Conservation (phyloP, 2,113 vertebrate genomes). For the Capricornis sumatraensis region DNA sequence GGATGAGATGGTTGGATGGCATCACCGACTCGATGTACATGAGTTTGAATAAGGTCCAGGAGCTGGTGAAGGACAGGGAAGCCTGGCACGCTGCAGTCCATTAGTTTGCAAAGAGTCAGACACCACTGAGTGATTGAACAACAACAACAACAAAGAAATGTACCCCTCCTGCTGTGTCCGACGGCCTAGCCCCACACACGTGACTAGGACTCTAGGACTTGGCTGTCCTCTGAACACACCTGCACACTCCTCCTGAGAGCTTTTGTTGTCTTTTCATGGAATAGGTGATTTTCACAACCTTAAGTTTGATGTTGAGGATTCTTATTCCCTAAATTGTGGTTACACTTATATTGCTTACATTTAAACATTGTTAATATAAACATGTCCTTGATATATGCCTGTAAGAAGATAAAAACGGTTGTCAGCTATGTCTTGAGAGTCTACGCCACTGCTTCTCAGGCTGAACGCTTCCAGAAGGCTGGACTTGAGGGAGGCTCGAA, state of each 20-base stretch:
- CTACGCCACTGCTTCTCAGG: fast-evolving
- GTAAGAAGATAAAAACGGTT: background rate
- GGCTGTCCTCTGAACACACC: background rate
- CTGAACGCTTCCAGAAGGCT: background rate
- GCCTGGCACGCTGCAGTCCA: background rate
- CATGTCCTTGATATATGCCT: background rate
- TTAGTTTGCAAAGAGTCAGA: background rate
- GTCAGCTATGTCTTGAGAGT: background rate
- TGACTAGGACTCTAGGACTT: background rate
- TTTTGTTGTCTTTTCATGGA: background rate
- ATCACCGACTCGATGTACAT: background rate
- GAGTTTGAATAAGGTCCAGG: background rate
- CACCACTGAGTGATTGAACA: background rate
- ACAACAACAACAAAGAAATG: background rate
- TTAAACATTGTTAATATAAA: background rate
- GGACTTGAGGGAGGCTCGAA: background rate
- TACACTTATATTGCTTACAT: too few relatives aligned
- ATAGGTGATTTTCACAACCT: background rate
- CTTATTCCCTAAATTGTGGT: background rate
- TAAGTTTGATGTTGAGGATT: background rate
- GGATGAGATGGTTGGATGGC: background rate
- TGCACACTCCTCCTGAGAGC: background rate
- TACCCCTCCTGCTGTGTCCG: fast-evolving
- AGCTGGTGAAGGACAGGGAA: background rate
- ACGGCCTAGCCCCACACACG: fast-evolving